Evolutionary conservation across 2,888 invertebrate genomes (phyloP), one percentile per base, ranked within the genome.

Genomic region (Chrysolina americana): DNA sequence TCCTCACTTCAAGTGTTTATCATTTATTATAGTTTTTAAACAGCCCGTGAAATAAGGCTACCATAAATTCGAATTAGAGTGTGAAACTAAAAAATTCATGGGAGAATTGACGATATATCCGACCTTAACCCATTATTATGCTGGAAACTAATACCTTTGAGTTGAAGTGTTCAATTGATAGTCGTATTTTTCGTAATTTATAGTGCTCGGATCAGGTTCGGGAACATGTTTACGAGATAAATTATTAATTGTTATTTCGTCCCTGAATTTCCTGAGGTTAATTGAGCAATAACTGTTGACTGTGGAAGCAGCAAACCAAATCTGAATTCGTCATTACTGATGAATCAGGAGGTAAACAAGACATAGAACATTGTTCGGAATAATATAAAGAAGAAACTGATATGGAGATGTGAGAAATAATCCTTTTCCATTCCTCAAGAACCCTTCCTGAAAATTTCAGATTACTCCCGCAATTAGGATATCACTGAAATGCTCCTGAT

Each of bases 1-100:
- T 36, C 59, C 59, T 23, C 59, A 59, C 59, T 28, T 36, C 56
- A 56, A 59, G 59, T 59, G 59, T 41, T 28, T 28, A 66, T 68
- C 68, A 68, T 68, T 68, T 56, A 53, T 68, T 68, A 68, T 36
- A 68, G 50, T 17, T 68, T 68, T 53, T 56, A 53, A 68, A 53
- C 68, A 68, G 53, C 10, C 68, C 68, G 68, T 68, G 53, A 68
- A 68, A 68, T 68, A 53, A 68, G 53, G 23, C 53, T 15, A 68
- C 36, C 28, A 68, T 41, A 56, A 50, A 68, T 68, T 68, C 41
- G 56, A 23, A 47, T 65, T 23, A 65, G 53, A 65, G 6, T 50
- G 66, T 66, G 50, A 23, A 41, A 66, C 15, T 59, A 4, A 59
- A 59, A 59, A 59, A 59, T 59, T 8, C 59, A 36, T 28, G 9